Evolutionary conservation across 1,140 invertebrate species (phyloP).

Genomic region (Anastrepha obliqua): DNA sequence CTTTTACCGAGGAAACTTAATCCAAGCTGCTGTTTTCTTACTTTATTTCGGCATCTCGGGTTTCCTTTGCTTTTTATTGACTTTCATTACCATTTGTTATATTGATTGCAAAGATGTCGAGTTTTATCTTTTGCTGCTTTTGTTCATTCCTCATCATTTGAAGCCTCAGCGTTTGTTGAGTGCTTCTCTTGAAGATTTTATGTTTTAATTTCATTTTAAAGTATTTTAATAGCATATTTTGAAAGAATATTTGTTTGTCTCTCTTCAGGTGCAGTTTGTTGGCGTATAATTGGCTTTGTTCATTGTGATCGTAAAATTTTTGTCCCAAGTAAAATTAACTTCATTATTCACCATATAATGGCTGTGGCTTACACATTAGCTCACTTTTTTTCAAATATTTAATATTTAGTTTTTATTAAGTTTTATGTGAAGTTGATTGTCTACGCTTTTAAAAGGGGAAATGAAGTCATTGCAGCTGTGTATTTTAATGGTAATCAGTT

Average conservation of each 20-base stretch:
- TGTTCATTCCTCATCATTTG: background rate
- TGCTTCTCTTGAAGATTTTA: background rate
- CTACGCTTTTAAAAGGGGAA: background rate
- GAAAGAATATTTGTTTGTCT: background rate
- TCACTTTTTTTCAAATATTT: no score
- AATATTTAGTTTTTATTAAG: no score
- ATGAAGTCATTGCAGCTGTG: background rate
- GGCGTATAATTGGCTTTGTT: background rate
- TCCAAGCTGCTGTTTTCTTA: no score
- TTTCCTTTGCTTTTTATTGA: background rate
- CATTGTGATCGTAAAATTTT: background rate
- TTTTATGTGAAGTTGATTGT: background rate
- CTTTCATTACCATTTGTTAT: background rate
- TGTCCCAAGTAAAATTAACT: background rate
- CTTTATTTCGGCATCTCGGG: background rate
- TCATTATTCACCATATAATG: background rate
- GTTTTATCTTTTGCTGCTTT: background rate
- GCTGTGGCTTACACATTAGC: no score
- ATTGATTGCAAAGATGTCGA: background rate
- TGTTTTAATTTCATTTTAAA: background rate
- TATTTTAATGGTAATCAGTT: background rate
- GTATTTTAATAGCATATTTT: background rate
- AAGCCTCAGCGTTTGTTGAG: background rate
- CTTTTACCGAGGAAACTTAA: no score
- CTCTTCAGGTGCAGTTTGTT: slow-evolving; percentile 3